Evolutionary conservation across 2,113 vertebrate genomes (phyloP).

Genomic region (Hippocampus barbouri): DNA sequence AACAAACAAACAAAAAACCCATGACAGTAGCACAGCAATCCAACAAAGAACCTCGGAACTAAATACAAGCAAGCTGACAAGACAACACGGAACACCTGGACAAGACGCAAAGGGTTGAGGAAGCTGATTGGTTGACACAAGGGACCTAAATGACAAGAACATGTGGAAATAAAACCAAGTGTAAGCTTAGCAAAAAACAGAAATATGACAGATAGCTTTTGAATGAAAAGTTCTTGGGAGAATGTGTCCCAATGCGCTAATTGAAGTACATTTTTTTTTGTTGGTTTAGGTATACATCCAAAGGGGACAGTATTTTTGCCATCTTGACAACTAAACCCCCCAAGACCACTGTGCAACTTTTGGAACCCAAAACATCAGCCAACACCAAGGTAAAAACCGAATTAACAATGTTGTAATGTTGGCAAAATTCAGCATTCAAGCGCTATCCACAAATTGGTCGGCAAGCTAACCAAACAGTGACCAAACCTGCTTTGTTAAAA

Average conservation of each 20-base stretch:
- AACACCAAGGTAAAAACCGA: conserved; percentile 41
- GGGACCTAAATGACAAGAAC: no score
- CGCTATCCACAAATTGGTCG: neutral
- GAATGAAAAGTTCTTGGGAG: neutral
- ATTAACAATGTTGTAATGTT: neutral
- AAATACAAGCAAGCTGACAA: no score
- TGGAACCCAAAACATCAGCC: conserved; percentile 49
- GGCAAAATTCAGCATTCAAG: neutral
- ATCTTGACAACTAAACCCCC: conserved; percentile 40
- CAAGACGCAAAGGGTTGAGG: no score
- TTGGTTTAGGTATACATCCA: conserved; percentile 54
- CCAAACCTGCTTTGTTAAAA: neutral
- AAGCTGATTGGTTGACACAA: no score
- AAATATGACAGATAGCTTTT: neutral
- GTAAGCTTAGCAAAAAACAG: no score
- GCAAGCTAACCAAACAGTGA: neutral
- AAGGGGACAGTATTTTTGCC: conserved; percentile 45
- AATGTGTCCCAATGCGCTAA: neutral
- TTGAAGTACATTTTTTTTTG: neutral
- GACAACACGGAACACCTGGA: no score
- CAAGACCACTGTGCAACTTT: conserved; percentile 23
- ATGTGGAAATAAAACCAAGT: no score
- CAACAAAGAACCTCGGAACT: no score
- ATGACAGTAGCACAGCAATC: no score
- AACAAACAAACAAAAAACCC: no score